Evolutionary conservation across 2,113 vertebrate species (phyloP).

Genomic region (Macrotis lagotis): DNA sequence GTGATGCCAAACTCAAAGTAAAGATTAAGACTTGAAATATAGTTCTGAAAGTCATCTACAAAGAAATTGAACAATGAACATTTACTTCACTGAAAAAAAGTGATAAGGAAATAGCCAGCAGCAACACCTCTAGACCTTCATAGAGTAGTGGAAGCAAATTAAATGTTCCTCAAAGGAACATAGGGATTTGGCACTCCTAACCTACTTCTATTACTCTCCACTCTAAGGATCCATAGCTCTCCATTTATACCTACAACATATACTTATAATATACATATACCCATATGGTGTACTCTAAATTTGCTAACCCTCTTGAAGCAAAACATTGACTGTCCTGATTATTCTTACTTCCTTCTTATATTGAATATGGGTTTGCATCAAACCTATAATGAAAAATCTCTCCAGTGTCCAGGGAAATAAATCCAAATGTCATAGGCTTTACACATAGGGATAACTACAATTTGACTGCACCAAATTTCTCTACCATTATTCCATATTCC

Average conservation of each 20-base stretch:
- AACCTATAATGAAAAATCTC: background rate
- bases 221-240: background rate
- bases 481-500: background rate
- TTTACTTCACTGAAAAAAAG: background rate
- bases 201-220: background rate
- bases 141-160: background rate
- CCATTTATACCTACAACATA: background rate
- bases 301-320: background rate
- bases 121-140: background rate
- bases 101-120: background rate
- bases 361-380: background rate
- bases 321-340: background rate
- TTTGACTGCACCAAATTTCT: background rate
- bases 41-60: background rate
- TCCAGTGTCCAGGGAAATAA: background rate
- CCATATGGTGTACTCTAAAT: background rate
- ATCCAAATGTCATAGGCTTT: background rate
- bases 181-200: background rate
- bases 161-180: background rate
- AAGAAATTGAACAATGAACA: background rate
- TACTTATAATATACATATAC: too few relatives aligned
- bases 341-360: background rate
- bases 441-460: background rate
- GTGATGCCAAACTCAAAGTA: background rate
- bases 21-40: background rate